A percentile compares a stretch with the other conserved stretches of the same genome.
Evolutionary conservation across 2,888 invertebrate genomes (phyloP).

Genomic region (Phaonia tiefii): DNA sequence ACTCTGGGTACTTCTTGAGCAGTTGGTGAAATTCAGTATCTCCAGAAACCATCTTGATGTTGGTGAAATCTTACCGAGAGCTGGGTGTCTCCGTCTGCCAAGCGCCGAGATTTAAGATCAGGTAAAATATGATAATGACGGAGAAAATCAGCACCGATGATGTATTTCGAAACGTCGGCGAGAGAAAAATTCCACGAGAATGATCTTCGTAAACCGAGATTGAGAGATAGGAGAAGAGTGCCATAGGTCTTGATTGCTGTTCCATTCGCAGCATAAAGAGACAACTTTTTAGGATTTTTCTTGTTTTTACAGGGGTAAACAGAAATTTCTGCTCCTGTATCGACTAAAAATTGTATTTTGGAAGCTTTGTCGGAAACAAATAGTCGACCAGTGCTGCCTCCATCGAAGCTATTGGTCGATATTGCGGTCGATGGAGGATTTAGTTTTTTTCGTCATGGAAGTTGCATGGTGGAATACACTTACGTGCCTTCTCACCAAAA

Average conservation of each 20-base stretch:
- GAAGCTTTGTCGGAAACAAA: background rate
- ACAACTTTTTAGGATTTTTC: background rate
- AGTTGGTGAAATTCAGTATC: too few species aligned
- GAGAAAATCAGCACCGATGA: background rate
- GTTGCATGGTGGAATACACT: too few species aligned
- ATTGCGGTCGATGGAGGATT: background rate
- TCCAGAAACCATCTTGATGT: too few species aligned
- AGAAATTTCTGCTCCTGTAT: background rate
- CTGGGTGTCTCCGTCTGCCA: too few species aligned
- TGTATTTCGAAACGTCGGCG: background rate
- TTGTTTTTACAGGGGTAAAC: background rate
- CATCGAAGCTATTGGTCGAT: background rate
- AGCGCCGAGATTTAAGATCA: too few species aligned
- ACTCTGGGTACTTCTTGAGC: too few species aligned
- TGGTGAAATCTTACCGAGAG: too few species aligned
- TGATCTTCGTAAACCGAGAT: background rate
- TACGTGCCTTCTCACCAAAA: background rate
- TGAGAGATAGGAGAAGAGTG: background rate
- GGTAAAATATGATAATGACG: background rate
- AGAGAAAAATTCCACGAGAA: background rate
- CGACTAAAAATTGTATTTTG: background rate
- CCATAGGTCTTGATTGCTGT: background rate
- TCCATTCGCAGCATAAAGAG: background rate
- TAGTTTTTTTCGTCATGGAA: background rate
- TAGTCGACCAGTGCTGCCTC: background rate